Percentiles rank a stretch among this genome's conserved stretches.
Conservation (phyloP, 23 tunicate genomes). For the Halocynthia roretzi region DNA sequence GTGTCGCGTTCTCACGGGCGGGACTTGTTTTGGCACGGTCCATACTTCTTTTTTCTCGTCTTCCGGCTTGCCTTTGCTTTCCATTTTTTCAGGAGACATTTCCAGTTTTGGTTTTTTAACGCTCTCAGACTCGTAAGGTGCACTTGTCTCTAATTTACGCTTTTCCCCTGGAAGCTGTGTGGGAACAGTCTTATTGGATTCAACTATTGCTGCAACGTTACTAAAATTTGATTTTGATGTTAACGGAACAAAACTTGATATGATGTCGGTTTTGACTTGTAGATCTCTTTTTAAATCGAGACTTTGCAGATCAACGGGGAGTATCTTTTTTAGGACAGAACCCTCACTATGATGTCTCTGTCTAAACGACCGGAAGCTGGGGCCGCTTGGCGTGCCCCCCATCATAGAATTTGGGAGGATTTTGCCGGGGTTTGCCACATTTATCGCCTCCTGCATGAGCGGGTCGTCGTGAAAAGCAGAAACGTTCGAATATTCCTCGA, state of each 20-base stretch:
- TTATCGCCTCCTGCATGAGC: slow-evolving; percentile 82
- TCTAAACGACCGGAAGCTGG: slow-evolving; percentile 41
- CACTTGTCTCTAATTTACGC: background rate
- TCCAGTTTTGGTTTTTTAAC: background rate
- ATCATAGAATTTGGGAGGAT: slow-evolving; percentile 92
- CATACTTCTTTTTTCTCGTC: slow-evolving; percentile 48
- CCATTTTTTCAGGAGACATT: background rate
- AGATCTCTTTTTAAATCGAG: background rate
- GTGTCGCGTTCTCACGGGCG: slow-evolving; percentile 39
- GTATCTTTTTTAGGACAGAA: slow-evolving; percentile 22
- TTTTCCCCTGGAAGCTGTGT: background rate
- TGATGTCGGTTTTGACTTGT: no score
- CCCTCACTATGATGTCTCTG: slow-evolving; percentile 94
- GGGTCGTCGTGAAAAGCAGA: slow-evolving; percentile 62
- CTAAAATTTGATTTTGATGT: background rate
- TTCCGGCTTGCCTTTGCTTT: background rate
- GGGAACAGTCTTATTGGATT: background rate
- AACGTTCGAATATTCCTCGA: background rate
- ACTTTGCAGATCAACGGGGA: background rate
- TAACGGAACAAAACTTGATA: background rate
- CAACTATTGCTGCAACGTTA: background rate
- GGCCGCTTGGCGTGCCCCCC: slow-evolving; percentile 81
- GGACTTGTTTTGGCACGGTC: slow-evolving; percentile 83
- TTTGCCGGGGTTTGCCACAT: slow-evolving; percentile 85
- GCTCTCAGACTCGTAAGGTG: background rate